Base-by-base conservation (phyloP, 2,113 vertebrate genomes). In the Paraplagusia blochii region DNA sequence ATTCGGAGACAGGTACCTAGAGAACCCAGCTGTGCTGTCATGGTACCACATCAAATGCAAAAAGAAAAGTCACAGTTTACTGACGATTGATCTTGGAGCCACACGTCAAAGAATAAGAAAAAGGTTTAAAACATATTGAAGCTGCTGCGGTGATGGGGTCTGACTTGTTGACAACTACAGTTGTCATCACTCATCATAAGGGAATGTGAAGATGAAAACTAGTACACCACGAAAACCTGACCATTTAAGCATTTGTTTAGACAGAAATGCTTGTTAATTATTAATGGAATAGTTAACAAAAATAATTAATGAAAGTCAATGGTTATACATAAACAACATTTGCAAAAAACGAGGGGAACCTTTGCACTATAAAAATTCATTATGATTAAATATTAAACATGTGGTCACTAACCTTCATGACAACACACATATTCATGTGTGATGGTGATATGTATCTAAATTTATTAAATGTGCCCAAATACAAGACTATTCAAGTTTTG, bases 401-500 rank as follows among this genome's bases (percentile, higher is more conserved):
- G 17, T 29, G 10, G 22, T 60, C 44, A 53, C 13, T 50, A 9
- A 42, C 13, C 38, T 60, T 70, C 45, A 29, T 16, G 12, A 14
- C 5, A 39, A 39, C 22, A 29, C 22, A 29, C 3, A 39, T 3
- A 39, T 11, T 12, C 11, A 40, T 4, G 13, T 13, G 9, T 40
- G 11, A 40, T 12, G 13, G 10, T 40, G 11, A 70, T 43, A 44
- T 8, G 35, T 40, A 44, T 62, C 48, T 38, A 2, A 46, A 69
- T 78, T 80, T 72, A 78, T 76, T 72, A 59, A 49, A 75, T 75
- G 77, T 83, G 80, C 81, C 71, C 51, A 81, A 11, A 61, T 72
- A 69, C 29, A 55, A 54, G 63, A 76, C 70, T 65, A 74, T 89
- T 89, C 83, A 88, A 88, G 84, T 89, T 85, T 86, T 71, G 51